Evolutionary conservation across 2,113 vertebrate species (phyloP), one percentile per base, ranked within the genome.

Genomic region (Ancistrus triradiatus): DNA sequence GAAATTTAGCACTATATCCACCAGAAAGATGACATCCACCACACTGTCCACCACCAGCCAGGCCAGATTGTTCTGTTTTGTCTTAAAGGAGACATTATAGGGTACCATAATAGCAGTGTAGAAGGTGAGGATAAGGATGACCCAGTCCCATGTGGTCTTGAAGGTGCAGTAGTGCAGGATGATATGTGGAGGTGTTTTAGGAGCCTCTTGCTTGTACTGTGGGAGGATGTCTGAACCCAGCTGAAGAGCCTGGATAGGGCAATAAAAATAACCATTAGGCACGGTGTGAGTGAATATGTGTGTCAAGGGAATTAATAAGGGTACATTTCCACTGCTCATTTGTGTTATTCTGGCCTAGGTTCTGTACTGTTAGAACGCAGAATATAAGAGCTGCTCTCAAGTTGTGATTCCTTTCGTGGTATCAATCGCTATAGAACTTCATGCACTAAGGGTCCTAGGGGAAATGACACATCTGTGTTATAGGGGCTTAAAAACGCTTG

Each of bases 91-190:
- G 67, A 98, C 95, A 0, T 98, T 98, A 22, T 98, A 98, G 66
- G 95, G 95, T 74, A 98, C 95, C 95, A 98, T 97, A 79, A 98
- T 98, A 81, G 95, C 95, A 4, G 95, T 98, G 83, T 98, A 98
- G 88, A 98, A 98, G 75, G 95, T 98, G 67, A 98, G 91, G 78
- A 98, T 98, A 80, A 98, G 87, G 85, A 98, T 98, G 80, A 98
- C 89, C 95, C 95, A 98, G 86, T 98, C 95, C 95, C 95, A 98
- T 3, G 95, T 98, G 76, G 95, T 97, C 83, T 98, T 98, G 80
- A 98, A 98, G 86, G 94, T 90, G 85, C 95, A 98, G 66, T 98
- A 98, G 70, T 98, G 95, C 77, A 98, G 87, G 78, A 98, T 98
- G 74, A 98, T 98, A 83, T 98, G 95, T 2, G 95, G 95, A 22